phyloP scores from a whole-genome alignment of 2,797 vertebrate species.

The Ciconia nigra region DNA sequence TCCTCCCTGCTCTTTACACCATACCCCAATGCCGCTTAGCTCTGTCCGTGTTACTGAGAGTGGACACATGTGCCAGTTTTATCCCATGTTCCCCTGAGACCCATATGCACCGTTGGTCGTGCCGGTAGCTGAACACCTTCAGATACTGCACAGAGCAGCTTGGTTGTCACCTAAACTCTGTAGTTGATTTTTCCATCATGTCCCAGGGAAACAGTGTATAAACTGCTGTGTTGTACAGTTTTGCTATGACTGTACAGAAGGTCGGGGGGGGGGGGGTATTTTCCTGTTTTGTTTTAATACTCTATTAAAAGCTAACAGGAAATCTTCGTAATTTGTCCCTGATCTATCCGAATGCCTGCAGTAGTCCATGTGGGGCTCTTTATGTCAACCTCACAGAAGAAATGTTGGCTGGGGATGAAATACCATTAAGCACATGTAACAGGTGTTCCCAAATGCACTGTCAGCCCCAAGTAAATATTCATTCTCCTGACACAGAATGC shows the following conservation, averaged over 20 bases:
- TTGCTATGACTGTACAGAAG: neutral
- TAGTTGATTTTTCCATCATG: neutral
- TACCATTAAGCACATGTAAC: neutral
- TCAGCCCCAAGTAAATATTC: constrained; percentile 18
- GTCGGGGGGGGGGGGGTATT: fast-evolving
- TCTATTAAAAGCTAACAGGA: neutral
- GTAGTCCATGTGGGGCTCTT: neutral
- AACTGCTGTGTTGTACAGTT: neutral
- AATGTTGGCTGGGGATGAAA: neutral
- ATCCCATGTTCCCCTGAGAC: neutral
- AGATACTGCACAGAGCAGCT: neutral
- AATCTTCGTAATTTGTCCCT: neutral
- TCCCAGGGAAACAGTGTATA: neutral
- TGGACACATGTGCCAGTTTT: neutral
- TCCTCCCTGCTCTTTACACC: neutral
- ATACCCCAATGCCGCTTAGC: neutral
- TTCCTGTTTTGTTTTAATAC: neutral
- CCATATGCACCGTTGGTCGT: neutral
- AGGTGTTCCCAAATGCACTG: constrained; percentile 1
- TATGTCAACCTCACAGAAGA: neutral
- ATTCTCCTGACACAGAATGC: neutral
- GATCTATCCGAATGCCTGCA: neutral
- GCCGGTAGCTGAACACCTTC: neutral
- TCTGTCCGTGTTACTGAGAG: neutral
- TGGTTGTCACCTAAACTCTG: neutral